Evolutionary conservation across 30 jellyfish, hydroid and myxozoan genomes (phyloP).

Genomic region (Phacellophora camtschatica): DNA sequence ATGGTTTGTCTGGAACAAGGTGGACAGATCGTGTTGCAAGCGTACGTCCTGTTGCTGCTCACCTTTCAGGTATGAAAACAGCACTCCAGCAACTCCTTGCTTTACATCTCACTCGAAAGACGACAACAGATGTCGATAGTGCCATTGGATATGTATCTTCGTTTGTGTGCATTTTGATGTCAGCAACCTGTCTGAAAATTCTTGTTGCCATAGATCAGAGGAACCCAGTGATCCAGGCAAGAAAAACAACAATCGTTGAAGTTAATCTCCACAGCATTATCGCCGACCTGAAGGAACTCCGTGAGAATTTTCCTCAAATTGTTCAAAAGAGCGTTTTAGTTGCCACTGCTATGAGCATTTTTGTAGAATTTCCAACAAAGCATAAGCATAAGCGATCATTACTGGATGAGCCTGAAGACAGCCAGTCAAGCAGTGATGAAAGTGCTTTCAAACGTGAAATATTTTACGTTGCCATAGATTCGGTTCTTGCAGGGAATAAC

Average conservation of each 20-base stretch:
- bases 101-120: constrained; percentile 21
- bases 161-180: constrained; percentile 34
- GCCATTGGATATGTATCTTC: constrained; percentile 47
- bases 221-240: constrained; percentile 41
- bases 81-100: constrained; percentile 12
- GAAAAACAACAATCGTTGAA: constrained; percentile 41
- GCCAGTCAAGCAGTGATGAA: constrained; percentile 29
- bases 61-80: constrained; percentile 3
- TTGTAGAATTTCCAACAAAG: constrained; percentile 27
- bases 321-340: constrained; percentile 42
- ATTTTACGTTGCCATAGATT: constrained; percentile 11
- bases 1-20: constrained; percentile 23
- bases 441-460: constrained; percentile 15
- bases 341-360: constrained; percentile 42
- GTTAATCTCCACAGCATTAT: constrained; percentile 56
- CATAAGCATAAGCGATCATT: constrained; percentile 26
- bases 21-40: constrained; percentile 23
- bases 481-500: constrained; percentile 52
- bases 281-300: constrained; percentile 38
- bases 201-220: constrained; percentile 45
- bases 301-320: constrained; percentile 41
- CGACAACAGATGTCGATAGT: constrained; percentile 20
- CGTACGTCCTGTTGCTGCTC: constrained; percentile 17
- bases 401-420: constrained; percentile 24
- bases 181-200: constrained; percentile 51